Conservation (phyloP, 1,140 invertebrate genomes). For the Solen grandis region DNA sequence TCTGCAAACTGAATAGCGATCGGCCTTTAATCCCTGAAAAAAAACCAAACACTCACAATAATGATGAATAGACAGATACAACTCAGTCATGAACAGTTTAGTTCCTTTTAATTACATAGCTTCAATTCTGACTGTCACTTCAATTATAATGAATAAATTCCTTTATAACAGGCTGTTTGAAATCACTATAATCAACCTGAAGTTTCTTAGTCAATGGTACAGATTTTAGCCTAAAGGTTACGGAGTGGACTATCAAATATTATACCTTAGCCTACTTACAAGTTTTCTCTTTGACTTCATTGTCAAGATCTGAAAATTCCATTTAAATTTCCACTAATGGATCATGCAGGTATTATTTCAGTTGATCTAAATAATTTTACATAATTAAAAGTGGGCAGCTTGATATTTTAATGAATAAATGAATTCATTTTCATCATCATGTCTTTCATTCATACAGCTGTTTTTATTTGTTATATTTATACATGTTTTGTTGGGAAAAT, state of each 20-base stretch:
- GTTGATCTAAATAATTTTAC: background rate
- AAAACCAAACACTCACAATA: background rate
- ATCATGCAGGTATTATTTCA: background rate
- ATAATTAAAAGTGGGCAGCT: background rate
- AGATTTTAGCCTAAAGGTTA: background rate
- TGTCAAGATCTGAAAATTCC: constrained; percentile 21
- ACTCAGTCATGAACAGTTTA: background rate
- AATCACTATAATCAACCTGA: background rate
- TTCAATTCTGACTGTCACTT: background rate
- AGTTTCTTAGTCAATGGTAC: background rate
- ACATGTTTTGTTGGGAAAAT: background rate
- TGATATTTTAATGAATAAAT: background rate
- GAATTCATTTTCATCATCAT: background rate
- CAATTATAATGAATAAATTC: background rate
- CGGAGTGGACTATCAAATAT: background rate
- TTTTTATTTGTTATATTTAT: background rate
- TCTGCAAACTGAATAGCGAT: constrained; percentile 36
- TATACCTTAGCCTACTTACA: constrained; percentile 36
- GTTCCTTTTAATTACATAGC: no score
- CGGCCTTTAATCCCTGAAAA: constrained; percentile 14
- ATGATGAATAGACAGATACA: background rate
- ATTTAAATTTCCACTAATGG: background rate
- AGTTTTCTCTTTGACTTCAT: constrained; percentile 23
- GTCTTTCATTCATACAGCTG: background rate
- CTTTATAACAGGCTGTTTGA: background rate